Evolutionary conservation across 2,888 invertebrate species (phyloP), one percentile per base, ranked within the genome.

Genomic region (Branchellion lobata): DNA sequence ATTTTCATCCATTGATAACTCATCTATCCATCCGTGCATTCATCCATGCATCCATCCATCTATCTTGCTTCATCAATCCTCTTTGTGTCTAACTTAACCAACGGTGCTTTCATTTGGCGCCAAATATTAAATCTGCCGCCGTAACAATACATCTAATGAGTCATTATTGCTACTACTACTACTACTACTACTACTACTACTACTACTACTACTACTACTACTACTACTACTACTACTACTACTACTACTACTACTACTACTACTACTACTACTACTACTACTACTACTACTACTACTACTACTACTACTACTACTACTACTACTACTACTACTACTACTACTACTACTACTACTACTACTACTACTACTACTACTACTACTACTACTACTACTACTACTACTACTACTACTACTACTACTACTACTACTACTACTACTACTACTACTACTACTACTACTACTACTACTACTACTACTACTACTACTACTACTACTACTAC

Each of bases 221-320:
- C 81, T 81, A 47, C 81, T 81, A 76, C 76, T 81, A 79, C 81
- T 81, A 81, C 81, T 81, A 81, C 81, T 81, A 81, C 81, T 81
- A 75, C 81, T 81, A 81, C 81, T 81, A 65, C 81, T 81, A 69
- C 81, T 81, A 81, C 81, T 81, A 80, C 81, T 81, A 69, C 81
- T 81, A 81, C 81, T 81, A 81, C 81, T 81, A 61, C 81, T 81
- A 78, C 76, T 65, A 81, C 80, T 81, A 81, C 80, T 76, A 81
- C 81, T 81, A 27, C n/a, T 31, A n/a, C 75, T 51, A 31, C 72
- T 34, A 72, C 72, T 75, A 73, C 57, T 74, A 81, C 80, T 81
- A 73, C 80, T 81, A 57, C 80, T 81, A 57, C 80, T 57, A 76
- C 72, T 81, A 53, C 80, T 81, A 33, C 80, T 80, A 73, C 80